phyloP scores from a whole-genome alignment of 2,888 invertebrate genomes.

The Zygaena filipendulae region DNA sequence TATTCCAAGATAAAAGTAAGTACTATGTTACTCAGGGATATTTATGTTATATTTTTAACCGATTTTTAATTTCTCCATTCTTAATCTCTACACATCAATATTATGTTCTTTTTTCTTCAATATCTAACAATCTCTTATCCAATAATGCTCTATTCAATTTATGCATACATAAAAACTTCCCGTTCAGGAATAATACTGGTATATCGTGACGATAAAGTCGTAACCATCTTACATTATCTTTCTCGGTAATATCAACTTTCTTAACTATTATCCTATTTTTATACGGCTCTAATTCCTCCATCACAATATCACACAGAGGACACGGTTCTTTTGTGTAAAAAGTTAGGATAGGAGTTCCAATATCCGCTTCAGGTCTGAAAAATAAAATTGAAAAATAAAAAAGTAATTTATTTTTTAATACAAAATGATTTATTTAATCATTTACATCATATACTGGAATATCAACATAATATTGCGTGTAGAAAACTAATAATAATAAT shows the following conservation, averaged over 20 bases:
- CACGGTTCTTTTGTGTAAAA: conserved; percentile 87
- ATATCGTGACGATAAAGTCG: conserved; percentile 85
- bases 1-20: too few relatives aligned
- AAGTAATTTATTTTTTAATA: conserved; percentile 19
- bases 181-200: conserved; percentile 88
- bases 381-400: conserved; percentile 18
- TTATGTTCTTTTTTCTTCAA: too few relatives aligned
- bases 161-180: conserved; percentile 83
- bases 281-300: conserved; percentile 72
- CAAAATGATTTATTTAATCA: conserved; percentile 24
- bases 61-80: too few relatives aligned
- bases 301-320: conserved; percentile 82
- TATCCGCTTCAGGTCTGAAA: conserved; percentile 51
- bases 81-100: too few relatives aligned
- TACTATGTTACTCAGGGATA: too few relatives aligned
- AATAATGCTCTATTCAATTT: conserved; percentile 70
- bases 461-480: too few relatives aligned
- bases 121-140: conserved; percentile 50
- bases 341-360: conserved; percentile 72
- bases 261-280: conserved; percentile 72
- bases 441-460: conserved; percentile 20
- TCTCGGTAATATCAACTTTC: conserved; percentile 80
- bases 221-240: conserved; percentile 78
- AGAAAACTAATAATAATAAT: too few relatives aligned
- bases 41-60: too few relatives aligned